Evolutionary conservation across 2,797 vertebrate species (phyloP), one percentile per base, ranked within the genome.

Genomic region (Sphaeramia orbicularis): DNA sequence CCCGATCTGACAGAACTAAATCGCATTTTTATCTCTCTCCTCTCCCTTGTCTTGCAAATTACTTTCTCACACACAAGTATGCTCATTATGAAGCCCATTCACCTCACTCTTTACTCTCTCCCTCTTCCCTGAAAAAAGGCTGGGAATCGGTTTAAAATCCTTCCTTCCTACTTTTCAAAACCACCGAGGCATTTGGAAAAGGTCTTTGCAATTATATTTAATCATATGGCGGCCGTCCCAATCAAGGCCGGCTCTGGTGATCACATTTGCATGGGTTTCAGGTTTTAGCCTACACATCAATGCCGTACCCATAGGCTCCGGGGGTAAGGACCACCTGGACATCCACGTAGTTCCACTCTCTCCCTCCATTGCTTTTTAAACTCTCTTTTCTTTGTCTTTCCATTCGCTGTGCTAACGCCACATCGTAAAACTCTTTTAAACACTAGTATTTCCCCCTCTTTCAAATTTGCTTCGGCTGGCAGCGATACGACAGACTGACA

Each of bases 211-310:
- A 94, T 94, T 93, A 92, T 80, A 85, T 91, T 92, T 94, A 94
- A 95, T 94, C 90, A 89, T 91, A 94, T 76, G 81, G 81, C 87
- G 84, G 91, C 85, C 89, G 83, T 85, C 84, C 89, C 91, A 94
- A 94, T 94, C 93, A 94, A 87, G 86, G 64, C 65, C 51, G 40
- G 84, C 90, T 80, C 86, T 86, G 81, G 74, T 91, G 91, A 93
- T 93, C 91, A 88, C 91, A 92, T 94, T 94, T 93, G 90, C 90
- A 90, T 88, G 87, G 89, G 91, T 92, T 93, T 94, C 91, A 92
- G 88, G 88, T 94, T 94, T 86, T 89, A 76, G 77, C 77, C 85
- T 76, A 79, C 76, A 74, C 68, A 70, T 90, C 86, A 82, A 80
- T 65, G 78, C 56, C 60, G 64, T 88, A 81, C 76, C 76, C 80